These are phyloP conservation scores for Protobothrops mucrosquamatus DNA, from an alignment of 2,113 vertebrate genomes.

Conservation along the genomic window DNA sequence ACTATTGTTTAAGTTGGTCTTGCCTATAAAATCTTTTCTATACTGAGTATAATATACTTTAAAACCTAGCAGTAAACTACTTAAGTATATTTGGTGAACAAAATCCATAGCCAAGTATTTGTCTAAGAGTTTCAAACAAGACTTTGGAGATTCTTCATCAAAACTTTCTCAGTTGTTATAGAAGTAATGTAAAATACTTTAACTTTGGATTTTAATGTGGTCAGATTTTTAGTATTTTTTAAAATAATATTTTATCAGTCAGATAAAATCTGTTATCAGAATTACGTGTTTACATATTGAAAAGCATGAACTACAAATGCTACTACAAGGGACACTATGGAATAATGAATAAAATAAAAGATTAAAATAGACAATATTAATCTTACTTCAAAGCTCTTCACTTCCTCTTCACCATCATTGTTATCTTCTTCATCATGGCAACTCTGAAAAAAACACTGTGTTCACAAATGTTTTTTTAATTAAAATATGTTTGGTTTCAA, in stretches of 20 bases:
- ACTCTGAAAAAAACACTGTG: slow-evolving; percentile 19
- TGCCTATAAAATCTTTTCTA: background rate
- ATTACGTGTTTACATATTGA: slow-evolving; percentile 26
- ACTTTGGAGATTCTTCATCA: background rate
- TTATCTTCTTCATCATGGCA: slow-evolving; percentile 94
- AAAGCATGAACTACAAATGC: slow-evolving; percentile 74
- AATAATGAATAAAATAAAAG: slow-evolving; percentile 54
- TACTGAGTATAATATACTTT: background rate
- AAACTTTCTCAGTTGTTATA: background rate
- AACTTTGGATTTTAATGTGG: background rate
- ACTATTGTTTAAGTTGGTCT: background rate
- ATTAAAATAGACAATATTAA: slow-evolving; percentile 32
- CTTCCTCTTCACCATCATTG: slow-evolving; percentile 89
- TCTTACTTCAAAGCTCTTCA: slow-evolving; percentile 97
- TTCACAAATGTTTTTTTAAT: background rate
- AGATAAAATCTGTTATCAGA: background rate
- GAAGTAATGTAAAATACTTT: background rate
- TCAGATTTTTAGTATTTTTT: background rate
- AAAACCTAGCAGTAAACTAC: background rate
- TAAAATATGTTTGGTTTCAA: background rate
- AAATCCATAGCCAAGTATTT: background rate
- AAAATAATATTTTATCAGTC: background rate
- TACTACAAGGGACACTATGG: slow-evolving; percentile 71
- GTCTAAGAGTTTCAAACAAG: background rate
- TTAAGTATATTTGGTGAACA: background rate